Percentiles rank a stretch among this genome's conserved stretches.
Evolutionary conservation across 2,888 invertebrate species (phyloP).

Genomic region (Leuctra nigra): DNA sequence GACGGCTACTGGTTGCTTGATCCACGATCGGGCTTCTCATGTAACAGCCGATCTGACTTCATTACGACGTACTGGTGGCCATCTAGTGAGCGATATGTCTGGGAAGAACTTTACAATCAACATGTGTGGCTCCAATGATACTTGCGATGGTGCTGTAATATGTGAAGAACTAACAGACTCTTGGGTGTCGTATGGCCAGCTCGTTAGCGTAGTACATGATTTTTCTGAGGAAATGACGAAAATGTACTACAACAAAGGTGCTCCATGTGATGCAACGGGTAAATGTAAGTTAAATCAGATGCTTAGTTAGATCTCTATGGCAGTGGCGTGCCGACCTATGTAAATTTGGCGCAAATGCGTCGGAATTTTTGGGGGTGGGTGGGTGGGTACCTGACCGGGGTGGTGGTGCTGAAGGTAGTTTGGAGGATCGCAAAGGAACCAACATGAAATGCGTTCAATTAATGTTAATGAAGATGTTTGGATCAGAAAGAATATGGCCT

Average conservation of each 20-base stretch:
- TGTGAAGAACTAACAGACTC: constrained; percentile 2
- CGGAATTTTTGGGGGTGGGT: no score
- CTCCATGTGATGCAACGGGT: not conserved
- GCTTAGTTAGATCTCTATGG: no score
- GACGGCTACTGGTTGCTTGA: not conserved
- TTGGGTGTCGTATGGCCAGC: constrained; percentile 3
- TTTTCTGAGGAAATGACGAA: not conserved
- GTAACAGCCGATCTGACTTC: not conserved
- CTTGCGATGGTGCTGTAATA: not conserved
- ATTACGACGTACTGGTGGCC: not conserved
- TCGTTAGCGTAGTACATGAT: not conserved
- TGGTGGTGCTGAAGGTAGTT: no score
- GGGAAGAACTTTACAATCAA: constrained; percentile 3
- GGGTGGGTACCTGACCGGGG: no score
- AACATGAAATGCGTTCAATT: no score
- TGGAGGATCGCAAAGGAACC: no score
- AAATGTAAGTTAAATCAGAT: constrained; percentile 6
- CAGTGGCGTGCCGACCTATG: no score
- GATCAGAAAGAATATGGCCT: no score
- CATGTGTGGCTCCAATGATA: constrained; percentile 9
- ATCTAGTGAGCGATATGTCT: not conserved
- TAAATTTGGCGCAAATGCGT: no score
- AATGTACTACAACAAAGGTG: not conserved
- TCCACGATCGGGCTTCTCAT: not conserved
- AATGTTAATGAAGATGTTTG: no score